phyloP scores from a whole-genome alignment of 2,888 invertebrate species.

The Tachina lurida region DNA sequence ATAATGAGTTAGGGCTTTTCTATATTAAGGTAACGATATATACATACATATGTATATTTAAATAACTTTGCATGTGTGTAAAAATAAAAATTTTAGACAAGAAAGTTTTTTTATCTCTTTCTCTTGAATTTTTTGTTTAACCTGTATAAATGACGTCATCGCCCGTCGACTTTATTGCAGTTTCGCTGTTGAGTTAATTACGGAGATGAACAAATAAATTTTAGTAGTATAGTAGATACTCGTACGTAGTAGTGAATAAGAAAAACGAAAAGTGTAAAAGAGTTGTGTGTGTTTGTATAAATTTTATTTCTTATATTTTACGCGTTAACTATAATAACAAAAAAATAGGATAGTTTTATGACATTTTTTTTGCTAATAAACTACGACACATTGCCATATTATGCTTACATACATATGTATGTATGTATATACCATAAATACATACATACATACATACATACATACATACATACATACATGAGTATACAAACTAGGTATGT shows the following conservation, averaged over 20 bases:
- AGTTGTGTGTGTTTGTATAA: constrained; percentile 22
- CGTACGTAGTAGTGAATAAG: neutral
- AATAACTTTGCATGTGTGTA: neutral
- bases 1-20: too few species aligned
- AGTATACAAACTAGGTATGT: constrained; percentile 1
- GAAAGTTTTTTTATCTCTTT: constrained; percentile 16
- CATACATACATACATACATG: too few species aligned
- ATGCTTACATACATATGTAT: neutral
- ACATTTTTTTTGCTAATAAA: constrained; percentile 22
- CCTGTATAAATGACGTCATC: constrained; percentile 54
- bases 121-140: constrained; percentile 2
- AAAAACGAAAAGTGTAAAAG: constrained; percentile 38
- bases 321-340: constrained; percentile 36
- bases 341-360: constrained; percentile 26
- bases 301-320: constrained; percentile 16
- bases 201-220: constrained; percentile 29
- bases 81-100: constrained; percentile 12
- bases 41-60: too few species aligned
- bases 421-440: neutral
- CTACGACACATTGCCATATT: constrained; percentile 50
- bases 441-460: neutral
- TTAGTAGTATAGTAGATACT: constrained; percentile 4
- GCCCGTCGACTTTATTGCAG: constrained; percentile 38
- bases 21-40: too few species aligned
- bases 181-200: constrained; percentile 27